These are phyloP conservation scores for Steatornis caripensis DNA, from an alignment of 2,113 vertebrate species.

Conservation along the genomic window DNA sequence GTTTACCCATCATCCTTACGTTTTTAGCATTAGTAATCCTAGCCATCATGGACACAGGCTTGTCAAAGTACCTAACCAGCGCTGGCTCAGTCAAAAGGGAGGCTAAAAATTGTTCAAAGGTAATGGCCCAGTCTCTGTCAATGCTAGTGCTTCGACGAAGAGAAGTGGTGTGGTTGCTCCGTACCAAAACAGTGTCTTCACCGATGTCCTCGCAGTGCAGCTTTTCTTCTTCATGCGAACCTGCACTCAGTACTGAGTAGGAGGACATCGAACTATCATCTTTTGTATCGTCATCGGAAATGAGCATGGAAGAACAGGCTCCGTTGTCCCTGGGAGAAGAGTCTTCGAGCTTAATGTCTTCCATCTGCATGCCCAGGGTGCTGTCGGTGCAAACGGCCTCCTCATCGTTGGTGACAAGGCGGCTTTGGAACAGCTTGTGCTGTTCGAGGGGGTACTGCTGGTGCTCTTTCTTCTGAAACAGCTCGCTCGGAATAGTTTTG, in stretches of 20 bases:
- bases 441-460: constrained; percentile 48
- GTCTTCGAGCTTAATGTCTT: constrained; percentile 94
- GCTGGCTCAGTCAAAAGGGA: constrained; percentile 93
- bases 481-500: background rate
- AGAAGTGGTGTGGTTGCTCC: constrained; percentile 56
- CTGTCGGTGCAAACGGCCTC: constrained; percentile 28
- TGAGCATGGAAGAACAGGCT: constrained; percentile 90
- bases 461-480: constrained; percentile 69
- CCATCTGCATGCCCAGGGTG: constrained; percentile 78
- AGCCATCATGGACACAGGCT: constrained; percentile 86
- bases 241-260: constrained; percentile 93
- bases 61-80: constrained; percentile 93
- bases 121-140: constrained; percentile 96
- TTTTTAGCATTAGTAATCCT: constrained; percentile 92
- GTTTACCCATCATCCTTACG: constrained; percentile 82
- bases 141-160: constrained; percentile 85
- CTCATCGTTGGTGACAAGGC: constrained; percentile 5
- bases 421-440: constrained; percentile 39
- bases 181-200: constrained; percentile 91
- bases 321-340: constrained; percentile 87
- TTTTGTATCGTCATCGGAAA: constrained; percentile 93
- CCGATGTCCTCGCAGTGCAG: constrained; percentile 95
- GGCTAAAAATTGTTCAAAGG: constrained; percentile 95
- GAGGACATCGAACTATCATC: constrained; percentile 97
- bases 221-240: constrained; percentile 94